phyloP scores from a whole-genome alignment of 2,888 invertebrate genomes.

The Drosophila diplacantha region DNA sequence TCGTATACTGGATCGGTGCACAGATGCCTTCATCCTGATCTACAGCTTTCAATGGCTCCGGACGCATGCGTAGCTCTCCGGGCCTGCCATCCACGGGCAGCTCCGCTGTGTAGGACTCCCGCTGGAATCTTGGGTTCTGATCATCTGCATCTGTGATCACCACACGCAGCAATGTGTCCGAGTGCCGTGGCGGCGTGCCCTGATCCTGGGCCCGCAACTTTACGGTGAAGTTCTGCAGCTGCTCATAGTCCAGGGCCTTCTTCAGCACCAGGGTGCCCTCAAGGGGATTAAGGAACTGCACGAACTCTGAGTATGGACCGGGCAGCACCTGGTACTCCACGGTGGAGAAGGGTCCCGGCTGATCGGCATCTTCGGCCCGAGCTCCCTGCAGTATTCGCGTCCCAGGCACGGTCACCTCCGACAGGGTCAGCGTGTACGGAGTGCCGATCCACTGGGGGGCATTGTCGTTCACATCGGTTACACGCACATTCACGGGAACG shows the following conservation, averaged over 20 bases:
- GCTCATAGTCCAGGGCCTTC: slow-evolving; percentile 90
- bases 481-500: slow-evolving; percentile 80
- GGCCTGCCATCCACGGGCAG: slow-evolving; percentile 81
- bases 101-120: slow-evolving; percentile 85
- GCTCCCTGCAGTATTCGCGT: slow-evolving; percentile 87
- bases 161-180: slow-evolving; percentile 86
- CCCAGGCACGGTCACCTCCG: slow-evolving; percentile 87
- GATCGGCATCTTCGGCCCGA: slow-evolving; percentile 89
- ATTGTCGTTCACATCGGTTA: slow-evolving; percentile 95
- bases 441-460: slow-evolving; percentile 89
- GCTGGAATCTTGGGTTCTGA: slow-evolving; percentile 90
- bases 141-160: slow-evolving; percentile 93
- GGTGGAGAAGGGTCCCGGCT: slow-evolving; percentile 91
- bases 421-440: slow-evolving; percentile 89
- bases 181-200: slow-evolving; percentile 87
- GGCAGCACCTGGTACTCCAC: slow-evolving; percentile 89
- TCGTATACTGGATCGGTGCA: slow-evolving; percentile 77
- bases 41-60: slow-evolving; percentile 85
- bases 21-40: slow-evolving; percentile 83
- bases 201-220: slow-evolving; percentile 87
- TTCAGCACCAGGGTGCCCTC: slow-evolving; percentile 89
- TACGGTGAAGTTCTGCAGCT: slow-evolving; percentile 86
- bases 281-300: slow-evolving; percentile 90
- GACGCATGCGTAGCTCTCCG: slow-evolving; percentile 82
- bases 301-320: slow-evolving; percentile 88